These are phyloP conservation scores for Trissolcus brochymenae DNA, from an alignment of 2,888 invertebrate species.

Conservation along the genomic window DNA sequence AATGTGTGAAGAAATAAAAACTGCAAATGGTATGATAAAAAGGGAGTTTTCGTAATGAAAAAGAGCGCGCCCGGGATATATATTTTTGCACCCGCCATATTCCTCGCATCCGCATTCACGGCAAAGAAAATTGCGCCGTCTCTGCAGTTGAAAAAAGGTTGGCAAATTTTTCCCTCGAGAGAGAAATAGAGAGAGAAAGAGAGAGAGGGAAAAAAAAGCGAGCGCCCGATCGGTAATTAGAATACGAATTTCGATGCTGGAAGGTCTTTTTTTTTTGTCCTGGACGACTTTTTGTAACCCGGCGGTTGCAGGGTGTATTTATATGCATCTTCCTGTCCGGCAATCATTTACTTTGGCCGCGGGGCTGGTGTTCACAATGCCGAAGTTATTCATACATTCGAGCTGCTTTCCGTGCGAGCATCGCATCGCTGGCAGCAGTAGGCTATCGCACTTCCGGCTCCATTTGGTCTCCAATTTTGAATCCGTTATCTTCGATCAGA, in stretches of 20 bases:
- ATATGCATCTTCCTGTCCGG: constrained; percentile 66
- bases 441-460: constrained; percentile 52
- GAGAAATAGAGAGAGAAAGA: too few species aligned
- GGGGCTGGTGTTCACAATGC: constrained; percentile 74
- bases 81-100: not conserved
- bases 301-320: constrained; percentile 27
- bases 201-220: too few species aligned
- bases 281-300: constrained; percentile 22
- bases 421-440: constrained; percentile 64
- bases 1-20: constrained; percentile 54
- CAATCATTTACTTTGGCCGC: constrained; percentile 74
- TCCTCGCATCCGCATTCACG: too few species aligned
- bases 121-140: too few species aligned
- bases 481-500: constrained; percentile 35
- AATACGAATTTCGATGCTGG: too few species aligned
- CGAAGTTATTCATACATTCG: constrained; percentile 75
- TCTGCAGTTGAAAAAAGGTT: too few species aligned
- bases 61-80: not conserved
- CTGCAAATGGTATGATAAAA: constrained; percentile 47
- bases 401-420: constrained; percentile 68
- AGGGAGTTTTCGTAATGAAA: constrained; percentile 42
- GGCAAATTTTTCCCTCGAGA: too few species aligned
- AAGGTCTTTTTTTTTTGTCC: not conserved
- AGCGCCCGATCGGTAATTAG: too few species aligned
- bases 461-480: constrained; percentile 48